A percentile compares a stretch with the other conserved stretches of the same genome.
These are phyloP conservation scores for Bicyclus anynana DNA, from an alignment of 1,140 invertebrate species.

Conservation along the genomic window DNA sequence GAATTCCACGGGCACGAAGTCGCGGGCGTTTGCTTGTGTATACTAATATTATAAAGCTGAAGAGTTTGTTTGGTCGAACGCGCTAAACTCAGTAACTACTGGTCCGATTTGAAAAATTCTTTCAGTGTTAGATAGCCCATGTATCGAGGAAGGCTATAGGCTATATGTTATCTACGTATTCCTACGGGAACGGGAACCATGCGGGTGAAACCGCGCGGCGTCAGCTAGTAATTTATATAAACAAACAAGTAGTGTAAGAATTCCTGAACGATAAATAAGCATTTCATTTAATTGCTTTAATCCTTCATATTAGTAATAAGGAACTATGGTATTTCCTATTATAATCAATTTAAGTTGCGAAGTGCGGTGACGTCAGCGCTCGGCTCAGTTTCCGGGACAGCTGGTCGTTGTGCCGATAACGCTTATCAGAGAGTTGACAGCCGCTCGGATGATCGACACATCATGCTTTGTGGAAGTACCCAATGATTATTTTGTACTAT, in stretches of 20 bases:
- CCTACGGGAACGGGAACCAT: too few relatives aligned
- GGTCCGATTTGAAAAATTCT: too few relatives aligned
- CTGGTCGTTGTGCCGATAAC: slow-evolving; percentile 46
- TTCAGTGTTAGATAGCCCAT: too few relatives aligned
- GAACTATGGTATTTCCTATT: slow-evolving; percentile 14
- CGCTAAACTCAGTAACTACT: too few relatives aligned
- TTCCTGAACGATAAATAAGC: neutral
- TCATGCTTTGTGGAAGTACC: slow-evolving; percentile 37
- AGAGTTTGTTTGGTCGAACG: too few relatives aligned
- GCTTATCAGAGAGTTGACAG: slow-evolving; percentile 45
- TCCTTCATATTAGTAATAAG: slow-evolving; percentile 10
- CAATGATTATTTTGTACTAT: too few relatives aligned
- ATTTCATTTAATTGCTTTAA: neutral
- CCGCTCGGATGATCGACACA: slow-evolving; percentile 59
- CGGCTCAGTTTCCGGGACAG: slow-evolving; percentile 51
- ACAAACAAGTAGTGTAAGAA: neutral
- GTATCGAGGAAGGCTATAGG: too few relatives aligned
- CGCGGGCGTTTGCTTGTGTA: neutral
- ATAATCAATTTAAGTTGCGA: slow-evolving; percentile 11
- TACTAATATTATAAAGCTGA: too few relatives aligned
- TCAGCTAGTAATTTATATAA: too few relatives aligned
- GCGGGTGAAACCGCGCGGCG: too few relatives aligned
- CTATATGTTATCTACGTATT: neutral
- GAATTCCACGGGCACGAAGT: neutral
- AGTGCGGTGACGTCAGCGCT: slow-evolving; percentile 41